Evolutionary conservation across 2,113 vertebrate species (phyloP), one percentile per base, ranked within the genome.

Genomic region (Talpa occidentalis): DNA sequence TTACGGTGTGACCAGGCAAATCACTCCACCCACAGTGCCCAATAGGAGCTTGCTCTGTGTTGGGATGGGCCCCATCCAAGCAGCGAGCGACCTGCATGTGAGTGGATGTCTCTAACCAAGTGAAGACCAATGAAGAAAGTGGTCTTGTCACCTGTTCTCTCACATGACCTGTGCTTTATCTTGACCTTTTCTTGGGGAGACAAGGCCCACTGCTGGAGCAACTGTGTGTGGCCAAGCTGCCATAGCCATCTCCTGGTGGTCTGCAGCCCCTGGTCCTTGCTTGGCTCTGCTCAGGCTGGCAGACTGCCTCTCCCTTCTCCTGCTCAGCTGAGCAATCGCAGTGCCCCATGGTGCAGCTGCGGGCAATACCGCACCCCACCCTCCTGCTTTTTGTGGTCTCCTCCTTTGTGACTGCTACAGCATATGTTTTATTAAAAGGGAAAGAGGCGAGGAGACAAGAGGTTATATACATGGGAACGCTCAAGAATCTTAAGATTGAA

Each of bases 381-480:
- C 62, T 60, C 52, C 32, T 60, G 69, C 88, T 88, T 94, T 73
- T 37, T 80, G 69, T 96, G 95, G 80, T 47, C 78, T 93, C 85
- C 67, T 96, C 84, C 81, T 92, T 87, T 92, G 88, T 88, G 92
- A 78, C 59, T 84, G 87, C 94, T 91, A 91, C 35, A 86, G 92
- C 93, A 22, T 89, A 97, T 97, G 93, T 97, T 96, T 96, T 95
- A 97, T 95, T 96, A 94, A 97, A 97, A 96, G 78, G 83, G 84
- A 96, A 94, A 97, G 90, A 92, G 90, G 85, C 95, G 90, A 64
- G 62, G 66, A 96, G 93, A 95, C 91, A 83, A 81, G 93, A 97
- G 94, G 97, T 96, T 94, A 94, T 94, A 62, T 59, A 73, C 90
- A 69, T 85, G 84, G 81, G 70, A 78, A 77, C 60, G 89, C 88